phyloP scores from a whole-genome alignment of 2,888 invertebrate genomes.

The Lissocephala sabroskyi region DNA sequence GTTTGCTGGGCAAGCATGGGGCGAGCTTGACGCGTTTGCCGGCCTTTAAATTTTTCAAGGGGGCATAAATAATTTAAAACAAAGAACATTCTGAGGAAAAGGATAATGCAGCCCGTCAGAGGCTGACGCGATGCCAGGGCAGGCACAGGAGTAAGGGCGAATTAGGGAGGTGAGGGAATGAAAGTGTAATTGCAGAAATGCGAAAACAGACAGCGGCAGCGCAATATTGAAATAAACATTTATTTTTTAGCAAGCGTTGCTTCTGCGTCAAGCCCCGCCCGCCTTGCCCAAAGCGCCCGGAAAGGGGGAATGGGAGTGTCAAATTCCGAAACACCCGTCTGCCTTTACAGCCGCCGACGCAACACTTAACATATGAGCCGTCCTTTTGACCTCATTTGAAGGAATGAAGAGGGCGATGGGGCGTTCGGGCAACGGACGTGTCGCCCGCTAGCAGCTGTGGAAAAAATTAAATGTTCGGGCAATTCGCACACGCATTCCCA shows the following conservation, averaged over 20 bases:
- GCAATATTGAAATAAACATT: constrained; percentile 61
- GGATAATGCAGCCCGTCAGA: constrained; percentile 59
- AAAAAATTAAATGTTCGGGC: constrained; percentile 49
- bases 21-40: no score
- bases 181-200: constrained; percentile 24
- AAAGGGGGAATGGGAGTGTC: no score
- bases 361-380: constrained; percentile 67
- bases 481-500: constrained; percentile 22
- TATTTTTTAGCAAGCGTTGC: constrained; percentile 32
- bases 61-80: constrained; percentile 67
- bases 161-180: constrained; percentile 46
- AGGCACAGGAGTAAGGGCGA: constrained; percentile 35
- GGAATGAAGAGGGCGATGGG: neutral
- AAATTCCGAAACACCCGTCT: no score
- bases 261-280: neutral
- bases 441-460: neutral
- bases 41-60: constrained; percentile 64
- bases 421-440: neutral
- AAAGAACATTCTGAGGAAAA: constrained; percentile 48
- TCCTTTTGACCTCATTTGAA: constrained; percentile 63
- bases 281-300: no score
- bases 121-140: no score
- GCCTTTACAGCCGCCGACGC: constrained; percentile 32
- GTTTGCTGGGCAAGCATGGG: no score
- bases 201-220: no score